These are phyloP conservation scores for Orthochromis indermauri DNA, from an alignment of 2,113 vertebrate genomes.

Conservation along the genomic window DNA sequence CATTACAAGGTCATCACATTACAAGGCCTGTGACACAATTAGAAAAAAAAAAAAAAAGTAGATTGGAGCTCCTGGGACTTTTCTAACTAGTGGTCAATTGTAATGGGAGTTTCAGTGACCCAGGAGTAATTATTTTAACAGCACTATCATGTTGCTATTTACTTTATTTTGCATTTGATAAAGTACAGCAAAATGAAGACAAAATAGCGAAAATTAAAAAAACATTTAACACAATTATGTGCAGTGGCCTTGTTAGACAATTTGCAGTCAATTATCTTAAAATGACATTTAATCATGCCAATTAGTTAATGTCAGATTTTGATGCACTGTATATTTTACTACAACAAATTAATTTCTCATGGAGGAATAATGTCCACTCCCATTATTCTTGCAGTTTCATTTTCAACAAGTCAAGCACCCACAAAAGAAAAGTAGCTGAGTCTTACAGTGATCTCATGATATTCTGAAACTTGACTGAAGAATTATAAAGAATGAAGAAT, in stretches of 20 bases:
- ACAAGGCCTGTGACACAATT: conserved; percentile 7
- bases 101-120: background rate
- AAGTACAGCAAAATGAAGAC: background rate
- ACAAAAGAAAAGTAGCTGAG: background rate
- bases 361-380: background rate
- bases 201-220: background rate
- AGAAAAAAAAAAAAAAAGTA: conserved; percentile 10
- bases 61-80: conserved; percentile 1
- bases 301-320: conserved; percentile 15
- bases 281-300: background rate
- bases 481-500: background rate
- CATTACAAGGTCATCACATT: background rate
- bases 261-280: background rate
- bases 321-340: background rate
- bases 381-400: background rate
- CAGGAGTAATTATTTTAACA: background rate
- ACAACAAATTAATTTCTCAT: conserved; percentile 41
- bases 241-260: background rate
- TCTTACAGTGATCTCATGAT: background rate
- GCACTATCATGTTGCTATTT: background rate
- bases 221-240: background rate
- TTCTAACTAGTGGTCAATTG: background rate
- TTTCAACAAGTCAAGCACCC: background rate
- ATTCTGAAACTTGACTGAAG: background rate
- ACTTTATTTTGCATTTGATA: background rate